Evolutionary conservation across 2,113 vertebrate genomes (phyloP).

Genomic region (Otis tarda): DNA sequence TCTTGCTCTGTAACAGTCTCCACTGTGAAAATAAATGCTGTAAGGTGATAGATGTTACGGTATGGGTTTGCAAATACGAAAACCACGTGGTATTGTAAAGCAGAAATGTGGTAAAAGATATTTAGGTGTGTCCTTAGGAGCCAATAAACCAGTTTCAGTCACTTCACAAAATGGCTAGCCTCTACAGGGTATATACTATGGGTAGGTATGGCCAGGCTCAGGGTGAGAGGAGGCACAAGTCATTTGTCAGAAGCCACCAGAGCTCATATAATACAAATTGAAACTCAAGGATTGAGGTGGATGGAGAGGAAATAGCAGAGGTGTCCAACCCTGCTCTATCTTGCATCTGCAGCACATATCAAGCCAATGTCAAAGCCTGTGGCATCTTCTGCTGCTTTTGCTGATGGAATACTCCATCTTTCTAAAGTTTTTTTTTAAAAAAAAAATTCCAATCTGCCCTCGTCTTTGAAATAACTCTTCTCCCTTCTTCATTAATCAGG

Average conservation of each 20-base stretch:
- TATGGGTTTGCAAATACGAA: not conserved
- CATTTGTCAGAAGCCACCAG: not conserved
- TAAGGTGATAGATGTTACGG: fast-evolving
- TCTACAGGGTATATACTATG: not conserved
- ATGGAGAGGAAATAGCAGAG: not conserved
- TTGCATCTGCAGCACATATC: fast-evolving
- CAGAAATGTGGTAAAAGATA: not conserved
- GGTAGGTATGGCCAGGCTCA: fast-evolving
- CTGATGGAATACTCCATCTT: not conserved
- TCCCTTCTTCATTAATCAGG: slow-evolving; percentile 39
- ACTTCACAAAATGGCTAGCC: not conserved
- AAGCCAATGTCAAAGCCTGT: not conserved
- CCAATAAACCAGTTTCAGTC: no score
- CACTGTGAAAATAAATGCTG: not conserved
- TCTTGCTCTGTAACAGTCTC: not conserved
- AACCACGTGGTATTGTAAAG: not conserved
- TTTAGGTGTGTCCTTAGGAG: not conserved
- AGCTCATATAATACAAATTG: not conserved
- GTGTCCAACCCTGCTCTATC: fast-evolving
- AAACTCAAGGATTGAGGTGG: not conserved
- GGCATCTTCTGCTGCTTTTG: not conserved
- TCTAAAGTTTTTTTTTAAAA: not conserved
- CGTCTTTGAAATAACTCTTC: slow-evolving; percentile 43
- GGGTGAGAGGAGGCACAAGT: not conserved
- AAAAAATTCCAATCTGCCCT: not conserved